A percentile compares a stretch with the other conserved stretches of the same genome.
phyloP scores from a whole-genome alignment of 2,797 vertebrate species.

The Rhynchonycteris naso region DNA sequence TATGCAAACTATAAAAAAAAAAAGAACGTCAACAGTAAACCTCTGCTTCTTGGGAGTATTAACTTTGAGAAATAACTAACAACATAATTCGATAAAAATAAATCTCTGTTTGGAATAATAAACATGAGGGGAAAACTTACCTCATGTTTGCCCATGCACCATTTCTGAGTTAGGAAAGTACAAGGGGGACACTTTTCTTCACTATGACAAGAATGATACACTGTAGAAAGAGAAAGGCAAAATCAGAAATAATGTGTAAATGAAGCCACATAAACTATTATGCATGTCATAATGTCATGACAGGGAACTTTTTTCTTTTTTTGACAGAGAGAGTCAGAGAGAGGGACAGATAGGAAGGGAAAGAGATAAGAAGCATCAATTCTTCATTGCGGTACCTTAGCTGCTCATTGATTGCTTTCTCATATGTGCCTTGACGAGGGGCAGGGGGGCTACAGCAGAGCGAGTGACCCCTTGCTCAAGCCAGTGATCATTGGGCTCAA shows the following conservation, averaged over 20 bases:
- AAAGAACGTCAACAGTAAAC: neutral
- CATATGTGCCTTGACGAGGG: too few species aligned
- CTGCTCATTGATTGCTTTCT: too few species aligned
- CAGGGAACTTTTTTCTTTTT: neutral
- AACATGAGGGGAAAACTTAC: slow-evolving; percentile 85
- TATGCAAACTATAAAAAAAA: slow-evolving; percentile 11
- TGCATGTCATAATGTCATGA: neutral
- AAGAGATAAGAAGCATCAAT: too few species aligned
- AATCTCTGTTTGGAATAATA: neutral
- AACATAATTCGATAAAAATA: slow-evolving; percentile 26
- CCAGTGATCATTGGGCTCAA: too few species aligned
- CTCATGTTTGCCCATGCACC: slow-evolving; percentile 99
- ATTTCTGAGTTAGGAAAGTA: slow-evolving; percentile 97
- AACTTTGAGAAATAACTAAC: slow-evolving; percentile 51
- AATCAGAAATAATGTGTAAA: slow-evolving; percentile 57
- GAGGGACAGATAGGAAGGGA: too few species aligned
- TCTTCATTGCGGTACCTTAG: too few species aligned
- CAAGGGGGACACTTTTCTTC: slow-evolving; percentile 98
- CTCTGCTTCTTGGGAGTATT: slow-evolving; percentile 9
- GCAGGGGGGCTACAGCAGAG: too few species aligned
- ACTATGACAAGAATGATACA: slow-evolving; percentile 97
- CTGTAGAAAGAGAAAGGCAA: slow-evolving; percentile 83
- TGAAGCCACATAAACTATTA: slow-evolving; percentile 29
- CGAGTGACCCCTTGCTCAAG: too few species aligned
- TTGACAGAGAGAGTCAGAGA: too few species aligned